Conservation (phyloP, 2,888 invertebrate species). For the Pyrrhia umbra region DNA sequence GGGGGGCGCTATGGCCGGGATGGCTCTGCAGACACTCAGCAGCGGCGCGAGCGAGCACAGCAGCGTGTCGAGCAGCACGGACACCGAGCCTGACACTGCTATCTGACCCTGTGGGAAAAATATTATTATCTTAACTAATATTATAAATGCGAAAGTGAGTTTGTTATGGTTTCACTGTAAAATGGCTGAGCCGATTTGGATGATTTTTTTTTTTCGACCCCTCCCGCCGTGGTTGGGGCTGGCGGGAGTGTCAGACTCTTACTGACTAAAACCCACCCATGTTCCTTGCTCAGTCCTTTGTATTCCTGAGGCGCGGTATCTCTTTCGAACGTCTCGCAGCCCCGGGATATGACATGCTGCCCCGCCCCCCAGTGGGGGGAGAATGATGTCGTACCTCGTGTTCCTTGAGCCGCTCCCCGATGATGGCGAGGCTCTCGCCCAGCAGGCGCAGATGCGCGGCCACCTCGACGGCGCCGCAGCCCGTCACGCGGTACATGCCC, state of each 20-base stretch:
- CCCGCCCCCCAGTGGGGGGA: no score
- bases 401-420: conserved; percentile 97
- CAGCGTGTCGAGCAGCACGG: conserved; percentile 97
- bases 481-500: conserved; percentile 91
- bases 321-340: no score
- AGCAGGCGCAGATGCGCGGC: conserved; percentile 97
- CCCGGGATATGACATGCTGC: no score
- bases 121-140: background rate
- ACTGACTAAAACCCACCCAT: no score
- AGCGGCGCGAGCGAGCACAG: conserved; percentile 97
- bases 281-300: no score
- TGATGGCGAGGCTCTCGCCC: conserved; percentile 98
- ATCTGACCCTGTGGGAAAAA: conserved; percentile 94
- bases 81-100: conserved; percentile 98
- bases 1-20: conserved; percentile 93
- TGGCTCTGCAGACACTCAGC: conserved; percentile 95
- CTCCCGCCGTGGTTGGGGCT: no score
- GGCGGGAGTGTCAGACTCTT: no score
- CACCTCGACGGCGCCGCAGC: conserved; percentile 96
- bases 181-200: no score
- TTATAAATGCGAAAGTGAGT: no score
- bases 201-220: no score
- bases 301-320: no score
- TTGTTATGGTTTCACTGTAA: no score
- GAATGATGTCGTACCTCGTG: conserved; percentile 92